Base-by-base conservation (phyloP, 2,797 vertebrate genomes). In the Enteromius radiatus region DNA sequence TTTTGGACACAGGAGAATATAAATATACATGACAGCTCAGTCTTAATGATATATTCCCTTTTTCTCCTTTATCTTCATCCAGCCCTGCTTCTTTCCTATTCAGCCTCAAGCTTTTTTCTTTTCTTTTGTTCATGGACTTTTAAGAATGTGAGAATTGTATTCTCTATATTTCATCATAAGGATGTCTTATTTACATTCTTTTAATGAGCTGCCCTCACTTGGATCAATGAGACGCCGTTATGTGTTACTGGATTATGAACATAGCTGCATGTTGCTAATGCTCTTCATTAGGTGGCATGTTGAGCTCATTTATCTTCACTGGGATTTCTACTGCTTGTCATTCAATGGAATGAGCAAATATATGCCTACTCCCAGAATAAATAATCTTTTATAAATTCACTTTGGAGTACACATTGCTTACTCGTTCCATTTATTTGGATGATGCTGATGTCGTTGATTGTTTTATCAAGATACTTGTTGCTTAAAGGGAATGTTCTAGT, bases 201-300 rank as follows among this genome's bases (percentile, higher is more conserved):
- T 75, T 75, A 74, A 74, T 38, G 31, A 74, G 36, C 10, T 38
- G 49, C n/a, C 47, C 47, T n/a, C 11, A 23, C 49, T 38, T 36
- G 31, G 49, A 23, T 59, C 33, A 41, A 1, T 59, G 14, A 41
- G n/a, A 41, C 52, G 38, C 59, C 52, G 17, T 74, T 75, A n/a
- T 75, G 33, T 75, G 21, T 75, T 41, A 10, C 54, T 61, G n/a
- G 54, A 43, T 59, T 61, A 59, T 76, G 73, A 76, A 61, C 33
- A 75, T 36, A 54, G 28, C 47, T 36, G 31, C 71, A 59, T 59
- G 52, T 17, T 59, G 36, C 36, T 76, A 59, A 59, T 76, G 9
- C 33, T 56, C 1, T 56, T 73, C 47, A 73, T 54, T 73, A 36
- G 28, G 28, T 36, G 47, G 28, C 11, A 74, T 31, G 45, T 49